Evolutionary conservation across 2,113 vertebrate species (phyloP), one percentile per base, ranked within the genome.

Genomic region (Eclectus roratus): DNA sequence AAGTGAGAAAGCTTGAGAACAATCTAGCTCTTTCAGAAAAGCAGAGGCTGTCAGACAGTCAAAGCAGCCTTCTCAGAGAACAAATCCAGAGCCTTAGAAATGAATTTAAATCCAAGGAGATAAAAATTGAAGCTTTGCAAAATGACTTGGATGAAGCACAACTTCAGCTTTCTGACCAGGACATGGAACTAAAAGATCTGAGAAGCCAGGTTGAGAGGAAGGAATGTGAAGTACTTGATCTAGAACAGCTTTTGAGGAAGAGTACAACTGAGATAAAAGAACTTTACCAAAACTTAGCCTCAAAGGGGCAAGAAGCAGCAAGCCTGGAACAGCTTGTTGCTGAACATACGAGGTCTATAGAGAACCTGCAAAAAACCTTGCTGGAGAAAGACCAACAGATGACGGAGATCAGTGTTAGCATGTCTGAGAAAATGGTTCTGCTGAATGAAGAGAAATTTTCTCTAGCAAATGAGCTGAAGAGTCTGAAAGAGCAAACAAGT

Each of bases 391-490:
- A 99, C 69, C 97, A 96, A 14, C 98, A 99, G 95, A 97, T 99
- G 96, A 95, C 94, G 23, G 99, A 99, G 93, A 97, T 99, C 37
- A 98, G 96, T 60, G 90, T 98, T 69, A 98, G 97, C 88, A 98
- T 99, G 98, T 98, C 98, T 25, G 97, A 98, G 69, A 99, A 98
- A 96, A 98, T 99, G 93, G 98, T 98, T 33, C 98, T 98, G 77
- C 98, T 98, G 56, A 98, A 99, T 46, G 99, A 99, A 94, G 99
- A 99, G 94, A 99, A 98, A 64, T 98, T 98, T 89, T 94, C 98
- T 76, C 92, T 98, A 44, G 97, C 94, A 29, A 90, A 97, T 39
- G 98, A 99, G 95, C 98, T 99, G 65, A 98, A 93, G 77, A 98
- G 94, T 81, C 97, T 99, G 39, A 99, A 97, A 92, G 98, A 99